Evolutionary conservation across 2,797 vertebrate species (phyloP).

Genomic region (Hippoglossus hippoglossus): DNA sequence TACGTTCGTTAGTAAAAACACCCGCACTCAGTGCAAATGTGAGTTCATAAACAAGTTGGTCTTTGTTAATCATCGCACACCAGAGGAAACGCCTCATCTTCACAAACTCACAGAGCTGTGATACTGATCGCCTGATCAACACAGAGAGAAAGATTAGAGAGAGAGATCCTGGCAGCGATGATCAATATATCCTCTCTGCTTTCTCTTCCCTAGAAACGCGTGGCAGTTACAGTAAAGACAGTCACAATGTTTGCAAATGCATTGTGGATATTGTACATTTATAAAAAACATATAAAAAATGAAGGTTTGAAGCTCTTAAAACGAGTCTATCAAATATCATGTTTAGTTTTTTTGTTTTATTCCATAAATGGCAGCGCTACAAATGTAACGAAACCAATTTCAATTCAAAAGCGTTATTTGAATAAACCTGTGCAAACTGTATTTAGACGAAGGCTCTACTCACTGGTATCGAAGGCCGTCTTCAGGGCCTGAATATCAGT

Average conservation of each 20-base stretch:
- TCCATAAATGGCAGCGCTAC: too few relatives aligned
- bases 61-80: conserved; percentile 22
- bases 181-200: conserved; percentile 5
- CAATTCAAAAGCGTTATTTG: neutral
- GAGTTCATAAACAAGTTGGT: conserved; percentile 2
- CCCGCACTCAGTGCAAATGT: conserved; percentile 1
- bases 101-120: conserved; percentile 3
- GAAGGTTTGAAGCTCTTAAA: neutral
- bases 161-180: conserved; percentile 8
- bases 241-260: too few relatives aligned
- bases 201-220: conserved; percentile 30
- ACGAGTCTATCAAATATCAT: neutral
- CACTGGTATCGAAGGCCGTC: conserved; percentile 97
- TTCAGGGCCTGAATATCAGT: conserved; percentile 98
- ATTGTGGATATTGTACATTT: neutral
- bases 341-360: neutral
- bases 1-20: neutral
- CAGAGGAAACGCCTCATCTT: conserved; percentile 6
- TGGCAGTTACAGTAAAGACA: conserved; percentile 3
- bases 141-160: conserved; percentile 27
- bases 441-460: conserved; percentile 72
- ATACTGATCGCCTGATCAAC: conserved; percentile 45
- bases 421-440: neutral
- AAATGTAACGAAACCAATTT: too few relatives aligned
- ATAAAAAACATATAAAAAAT: neutral